Evolutionary conservation across 2,113 vertebrate genomes (phyloP).

Genomic region (Gambusia affinis): DNA sequence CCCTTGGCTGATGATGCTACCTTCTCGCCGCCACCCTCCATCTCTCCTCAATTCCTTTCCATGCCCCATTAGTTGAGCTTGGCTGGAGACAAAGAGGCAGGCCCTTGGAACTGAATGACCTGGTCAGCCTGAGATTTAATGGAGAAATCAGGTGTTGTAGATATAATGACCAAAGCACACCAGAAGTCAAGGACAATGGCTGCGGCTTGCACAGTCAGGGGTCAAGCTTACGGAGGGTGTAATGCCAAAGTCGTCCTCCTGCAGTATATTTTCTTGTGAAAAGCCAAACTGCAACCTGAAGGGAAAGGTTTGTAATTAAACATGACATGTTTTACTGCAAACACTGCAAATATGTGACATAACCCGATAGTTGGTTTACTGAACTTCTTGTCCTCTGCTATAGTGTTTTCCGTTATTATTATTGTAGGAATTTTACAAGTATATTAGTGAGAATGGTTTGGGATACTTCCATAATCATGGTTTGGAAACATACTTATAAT

Average conservation of each 20-base stretch:
- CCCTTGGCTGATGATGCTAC: conserved; percentile 64
- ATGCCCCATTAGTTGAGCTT: conserved; percentile 95
- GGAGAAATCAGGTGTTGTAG: conserved; percentile 90
- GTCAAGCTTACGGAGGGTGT: conserved; percentile 71
- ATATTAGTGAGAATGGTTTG: not conserved
- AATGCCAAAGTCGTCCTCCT: conserved; percentile 71
- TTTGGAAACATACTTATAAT: conserved; percentile 3
- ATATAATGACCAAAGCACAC: conserved; percentile 86
- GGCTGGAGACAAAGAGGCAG: conserved; percentile 94
- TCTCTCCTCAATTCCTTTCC: conserved; percentile 74
- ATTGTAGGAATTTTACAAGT: not conserved
- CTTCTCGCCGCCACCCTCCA: conserved; percentile 68
- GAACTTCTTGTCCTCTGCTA: conserved; percentile 41
- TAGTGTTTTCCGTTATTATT: conserved; percentile 35
- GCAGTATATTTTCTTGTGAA: conserved; percentile 72
- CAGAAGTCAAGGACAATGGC: conserved; percentile 90
- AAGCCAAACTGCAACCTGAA: conserved; percentile 51
- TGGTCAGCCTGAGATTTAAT: conserved; percentile 96
- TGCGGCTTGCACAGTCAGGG: conserved; percentile 68
- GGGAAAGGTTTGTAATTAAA: conserved; percentile 48
- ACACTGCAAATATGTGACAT: conserved; percentile 70
- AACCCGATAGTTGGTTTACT: conserved; percentile 62
- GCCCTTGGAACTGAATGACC: conserved; percentile 96
- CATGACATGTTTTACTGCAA: conserved; percentile 70
- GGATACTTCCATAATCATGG: too few relatives aligned